A percentile compares a stretch with the other conserved stretches of the same genome.
Conservation (phyloP, 2,797 vertebrate species). For the Bucorvus abyssinicus region DNA sequence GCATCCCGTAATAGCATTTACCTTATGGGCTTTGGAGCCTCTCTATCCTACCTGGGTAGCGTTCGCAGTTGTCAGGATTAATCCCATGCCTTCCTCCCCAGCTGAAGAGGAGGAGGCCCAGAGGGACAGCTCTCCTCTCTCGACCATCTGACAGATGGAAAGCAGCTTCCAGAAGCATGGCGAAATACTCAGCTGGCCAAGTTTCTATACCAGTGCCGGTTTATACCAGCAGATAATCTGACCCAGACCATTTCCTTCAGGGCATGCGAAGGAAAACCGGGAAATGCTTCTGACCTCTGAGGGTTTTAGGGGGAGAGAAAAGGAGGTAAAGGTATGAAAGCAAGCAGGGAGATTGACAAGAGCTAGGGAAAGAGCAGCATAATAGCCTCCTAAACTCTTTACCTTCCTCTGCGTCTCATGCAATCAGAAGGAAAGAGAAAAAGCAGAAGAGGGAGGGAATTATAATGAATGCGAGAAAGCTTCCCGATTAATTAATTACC, state of each 20-base stretch:
- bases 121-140: background rate
- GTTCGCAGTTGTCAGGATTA: background rate
- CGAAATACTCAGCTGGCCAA: background rate
- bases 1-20: background rate
- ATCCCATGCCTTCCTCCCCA: background rate
- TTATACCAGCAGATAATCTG: background rate
- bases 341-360: background rate
- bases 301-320: background rate
- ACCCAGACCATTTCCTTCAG: slow-evolving; percentile 7
- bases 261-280: slow-evolving; percentile 20
- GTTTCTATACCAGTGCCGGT: background rate
- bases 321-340: background rate
- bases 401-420: background rate
- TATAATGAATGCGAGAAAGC: slow-evolving; percentile 22
- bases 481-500: slow-evolving; percentile 66
- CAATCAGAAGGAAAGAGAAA: background rate
- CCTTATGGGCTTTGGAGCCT: background rate
- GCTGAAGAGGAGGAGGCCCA: background rate
- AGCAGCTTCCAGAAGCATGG: background rate
- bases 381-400: background rate
- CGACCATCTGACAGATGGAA: slow-evolving; percentile 2
- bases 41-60: background rate
- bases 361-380: background rate
- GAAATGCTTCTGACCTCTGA: slow-evolving; percentile 52
- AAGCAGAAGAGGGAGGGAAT: background rate